Percentiles rank a stretch among this genome's conserved stretches.
Conservation (phyloP, 2,113 vertebrate species). For the Archocentrus centrarchus region DNA sequence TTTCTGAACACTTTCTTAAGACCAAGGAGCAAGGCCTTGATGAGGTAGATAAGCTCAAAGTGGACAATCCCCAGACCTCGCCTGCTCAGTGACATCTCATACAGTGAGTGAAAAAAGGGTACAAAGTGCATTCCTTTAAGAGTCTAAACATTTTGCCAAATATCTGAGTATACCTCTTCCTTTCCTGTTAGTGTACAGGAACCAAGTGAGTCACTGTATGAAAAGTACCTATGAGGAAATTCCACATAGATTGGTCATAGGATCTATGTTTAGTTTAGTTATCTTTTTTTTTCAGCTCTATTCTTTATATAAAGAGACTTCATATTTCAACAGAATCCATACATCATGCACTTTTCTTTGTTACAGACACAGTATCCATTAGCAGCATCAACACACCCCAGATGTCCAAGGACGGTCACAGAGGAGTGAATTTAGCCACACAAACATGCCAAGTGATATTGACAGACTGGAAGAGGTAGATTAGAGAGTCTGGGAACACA, state of each 20-base stretch:
- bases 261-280: neutral
- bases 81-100: neutral
- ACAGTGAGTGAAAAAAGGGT: conserved; percentile 9
- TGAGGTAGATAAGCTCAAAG: conserved; percentile 5
- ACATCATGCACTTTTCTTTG: neutral
- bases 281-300: neutral
- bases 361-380: conserved; percentile 7
- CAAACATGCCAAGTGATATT: conserved; percentile 15
- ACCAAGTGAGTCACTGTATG: conserved; percentile 39
- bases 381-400: conserved; percentile 36
- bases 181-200: conserved; percentile 7
- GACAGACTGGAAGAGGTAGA: conserved; percentile 41
- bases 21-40: neutral
- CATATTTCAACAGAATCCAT: neutral
- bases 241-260: conserved; percentile 25
- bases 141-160: neutral
- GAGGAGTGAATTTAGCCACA: conserved; percentile 18
- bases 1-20: neutral
- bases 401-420: conserved; percentile 28
- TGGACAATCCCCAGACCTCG: conserved; percentile 6
- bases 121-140: conserved; percentile 25
- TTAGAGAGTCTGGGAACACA: conserved; percentile 38
- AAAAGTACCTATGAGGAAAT: conserved; percentile 44
- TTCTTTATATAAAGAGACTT: neutral
- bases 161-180: conserved; percentile 15